Evolutionary conservation across 2,113 vertebrate species (phyloP), one percentile per base, ranked within the genome.

Genomic region (Apodemus sylvaticus): DNA sequence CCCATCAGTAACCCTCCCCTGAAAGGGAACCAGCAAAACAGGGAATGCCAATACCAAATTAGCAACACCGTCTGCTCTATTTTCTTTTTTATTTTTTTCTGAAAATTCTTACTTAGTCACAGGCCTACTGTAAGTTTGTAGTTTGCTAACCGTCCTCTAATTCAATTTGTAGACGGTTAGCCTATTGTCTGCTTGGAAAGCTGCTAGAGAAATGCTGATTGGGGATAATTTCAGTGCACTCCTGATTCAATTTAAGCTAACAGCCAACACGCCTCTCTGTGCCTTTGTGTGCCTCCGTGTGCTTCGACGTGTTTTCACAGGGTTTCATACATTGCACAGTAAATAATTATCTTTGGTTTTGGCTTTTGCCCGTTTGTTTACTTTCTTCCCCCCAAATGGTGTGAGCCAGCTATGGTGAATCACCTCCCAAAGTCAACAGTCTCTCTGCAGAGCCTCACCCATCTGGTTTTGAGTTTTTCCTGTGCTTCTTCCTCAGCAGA

Each of bases 321-420:
- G 55, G 88, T 55, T 91, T 76, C 77, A 78, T 90, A 88, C 74
- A 93, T 58, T 76, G 42, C 17, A 48, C 13, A 58, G 92, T 3
- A 94, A 90, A 88, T 91, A 93, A 88, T 86, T 42, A 53, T 64
- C 22, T 94, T 96, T 91, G 93, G 45, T 97, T 95, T 90, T 90
- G 24, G 3, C 92, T 96, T 73, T 88, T 64, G 34, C 85, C 34
- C 86, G 78, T 88, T 26, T 91, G 39, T 89, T 89, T 81, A 66
- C 26, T 42, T 53, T 79, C 55, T 12, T 5, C 31, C 36, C 53
- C 71, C 71, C 2, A 48, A 90, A 26, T 82, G 34, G 16, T 85
- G 14, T 86, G 79, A 88, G 39, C 53, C 58, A 92, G 60, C 11
- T 39, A 51, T 51, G 36, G 26, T 73, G 71, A 93, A 55, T 68